A percentile compares a stretch with the other conserved stretches of the same genome.
phyloP scores from a whole-genome alignment of 2,888 invertebrate genomes.

The Gortyna flavago region DNA sequence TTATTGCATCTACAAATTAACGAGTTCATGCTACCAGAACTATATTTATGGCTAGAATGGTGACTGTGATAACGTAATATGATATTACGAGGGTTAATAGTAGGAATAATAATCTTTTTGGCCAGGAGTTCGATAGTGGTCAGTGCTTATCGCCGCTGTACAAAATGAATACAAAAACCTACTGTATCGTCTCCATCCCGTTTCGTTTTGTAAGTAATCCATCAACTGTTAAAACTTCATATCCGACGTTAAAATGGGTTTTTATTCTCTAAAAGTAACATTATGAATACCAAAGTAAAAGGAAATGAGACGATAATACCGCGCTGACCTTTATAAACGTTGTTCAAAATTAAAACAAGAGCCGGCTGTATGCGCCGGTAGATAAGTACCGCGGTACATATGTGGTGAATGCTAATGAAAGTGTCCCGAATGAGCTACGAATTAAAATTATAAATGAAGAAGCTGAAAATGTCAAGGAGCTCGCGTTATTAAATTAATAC shows the following conservation, averaged over 20 bases:
- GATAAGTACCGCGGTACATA: neutral
- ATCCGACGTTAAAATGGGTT: conserved; percentile 4
- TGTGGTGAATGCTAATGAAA: conserved; percentile 35
- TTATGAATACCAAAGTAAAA: conserved; percentile 53
- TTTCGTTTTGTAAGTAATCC: neutral
- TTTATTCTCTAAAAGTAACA: conserved; percentile 28
- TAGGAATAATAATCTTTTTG: neutral
- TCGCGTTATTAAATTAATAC: conserved; percentile 41
- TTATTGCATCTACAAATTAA: conserved; percentile 20
- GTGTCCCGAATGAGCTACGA: conserved; percentile 9
- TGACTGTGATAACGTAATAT: neutral
- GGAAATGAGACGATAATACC: conserved; percentile 54
- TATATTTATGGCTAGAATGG: neutral
- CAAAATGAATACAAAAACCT: neutral
- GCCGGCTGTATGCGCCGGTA: neutral
- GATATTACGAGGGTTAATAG: neutral
- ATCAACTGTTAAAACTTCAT: conserved; percentile 2
- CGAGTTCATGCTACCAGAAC: conserved; percentile 7
- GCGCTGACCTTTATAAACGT: conserved; percentile 42
- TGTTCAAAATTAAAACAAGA: conserved; percentile 41
- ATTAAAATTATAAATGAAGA: conserved; percentile 50
- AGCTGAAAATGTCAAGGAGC: conserved; percentile 31
- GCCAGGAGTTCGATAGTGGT: neutral
- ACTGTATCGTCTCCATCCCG: neutral
- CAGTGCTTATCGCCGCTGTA: neutral